These are phyloP conservation scores for Catharus bicknelli DNA, from an alignment of 2,113 vertebrate genomes.

Conservation along the genomic window DNA sequence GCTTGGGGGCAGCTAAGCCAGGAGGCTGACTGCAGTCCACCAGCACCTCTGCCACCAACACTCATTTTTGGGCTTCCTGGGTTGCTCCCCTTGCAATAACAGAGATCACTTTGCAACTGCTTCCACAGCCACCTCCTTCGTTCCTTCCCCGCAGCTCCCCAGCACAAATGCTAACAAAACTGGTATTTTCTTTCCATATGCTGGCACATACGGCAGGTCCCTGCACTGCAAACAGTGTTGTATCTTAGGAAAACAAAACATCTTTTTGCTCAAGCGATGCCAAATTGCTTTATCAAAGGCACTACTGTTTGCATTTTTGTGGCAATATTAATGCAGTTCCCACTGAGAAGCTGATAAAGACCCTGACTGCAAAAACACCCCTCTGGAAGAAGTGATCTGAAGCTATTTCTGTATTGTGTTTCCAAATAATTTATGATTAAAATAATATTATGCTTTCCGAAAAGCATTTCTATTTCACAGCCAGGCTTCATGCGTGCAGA, in stretches of 20 bases:
- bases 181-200: neutral
- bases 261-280: slow-evolving; percentile 24
- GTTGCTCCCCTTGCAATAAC: neutral
- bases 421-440: slow-evolving; percentile 51
- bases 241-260: slow-evolving; percentile 44
- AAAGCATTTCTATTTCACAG: neutral
- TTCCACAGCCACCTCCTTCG: rapidly evolving
- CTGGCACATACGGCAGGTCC: neutral
- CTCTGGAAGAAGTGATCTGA: slow-evolving; percentile 20
- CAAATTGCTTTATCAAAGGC: slow-evolving; percentile 49
- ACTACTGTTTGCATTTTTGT: slow-evolving; percentile 61
- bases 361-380: slow-evolving; percentile 19
- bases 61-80: neutral
- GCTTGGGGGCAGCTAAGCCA: rapidly evolving
- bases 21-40: neutral
- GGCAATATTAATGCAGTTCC: slow-evolving; percentile 49
- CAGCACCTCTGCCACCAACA: neutral
- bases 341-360: slow-evolving; percentile 43
- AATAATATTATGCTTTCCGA: slow-evolving; percentile 49
- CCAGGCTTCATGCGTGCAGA: neutral
- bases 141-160: neutral
- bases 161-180: neutral
- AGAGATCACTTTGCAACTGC: neutral
- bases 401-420: slow-evolving; percentile 1
- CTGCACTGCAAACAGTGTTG: neutral